phyloP scores from a whole-genome alignment of 2,113 vertebrate genomes.

The Myrmecobius fasciatus region DNA sequence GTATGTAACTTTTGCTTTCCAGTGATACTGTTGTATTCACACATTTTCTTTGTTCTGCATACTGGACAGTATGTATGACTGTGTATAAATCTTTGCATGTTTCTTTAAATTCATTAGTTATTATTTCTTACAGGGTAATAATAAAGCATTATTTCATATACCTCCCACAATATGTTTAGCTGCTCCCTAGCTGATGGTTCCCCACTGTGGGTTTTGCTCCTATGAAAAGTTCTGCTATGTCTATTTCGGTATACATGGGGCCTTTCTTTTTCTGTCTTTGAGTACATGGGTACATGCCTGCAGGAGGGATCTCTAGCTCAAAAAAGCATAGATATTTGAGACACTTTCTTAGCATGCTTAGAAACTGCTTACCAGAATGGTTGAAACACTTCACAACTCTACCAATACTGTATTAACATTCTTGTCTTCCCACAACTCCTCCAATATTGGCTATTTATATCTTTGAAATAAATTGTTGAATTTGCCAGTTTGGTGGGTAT shows the following conservation, averaged over 20 bases:
- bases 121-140: background rate
- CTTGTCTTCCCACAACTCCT: background rate
- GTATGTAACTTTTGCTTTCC: background rate
- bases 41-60: background rate
- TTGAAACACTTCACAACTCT: background rate
- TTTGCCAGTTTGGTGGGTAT: background rate
- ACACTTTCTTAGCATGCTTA: background rate
- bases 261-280: background rate
- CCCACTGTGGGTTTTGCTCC: background rate
- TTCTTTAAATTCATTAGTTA: background rate
- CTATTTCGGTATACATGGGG: background rate
- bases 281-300: background rate
- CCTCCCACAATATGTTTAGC: background rate
- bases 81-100: background rate
- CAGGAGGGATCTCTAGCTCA: background rate
- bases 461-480: background rate
- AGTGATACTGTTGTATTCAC: background rate
- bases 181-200: background rate
- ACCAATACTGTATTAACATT: background rate
- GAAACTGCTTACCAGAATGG: background rate
- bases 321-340: background rate
- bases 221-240: background rate
- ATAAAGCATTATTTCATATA: background rate
- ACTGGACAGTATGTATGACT: background rate
- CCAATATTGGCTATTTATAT: background rate